These are phyloP conservation scores for Cheilosia pagana DNA, from an alignment of 2,888 invertebrate species.

Conservation along the genomic window DNA sequence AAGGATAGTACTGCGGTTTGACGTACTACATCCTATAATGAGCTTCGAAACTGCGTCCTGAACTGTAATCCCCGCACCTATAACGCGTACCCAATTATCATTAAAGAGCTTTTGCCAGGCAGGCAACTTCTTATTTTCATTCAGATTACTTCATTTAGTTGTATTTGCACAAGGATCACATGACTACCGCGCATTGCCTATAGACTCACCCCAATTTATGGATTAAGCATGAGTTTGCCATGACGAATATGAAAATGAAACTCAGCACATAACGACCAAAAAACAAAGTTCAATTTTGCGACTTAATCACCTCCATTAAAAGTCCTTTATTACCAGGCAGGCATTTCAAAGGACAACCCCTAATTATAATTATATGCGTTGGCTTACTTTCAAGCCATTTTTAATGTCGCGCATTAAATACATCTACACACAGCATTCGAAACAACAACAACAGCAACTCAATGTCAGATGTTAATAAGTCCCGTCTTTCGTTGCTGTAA, in stretches of 20 bases:
- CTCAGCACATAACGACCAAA: neutral
- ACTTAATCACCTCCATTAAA: conserved; percentile 63
- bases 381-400: conserved; percentile 38
- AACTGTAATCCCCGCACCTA: neutral
- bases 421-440: conserved; percentile 7
- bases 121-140: conserved; percentile 1
- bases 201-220: neutral
- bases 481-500: neutral
- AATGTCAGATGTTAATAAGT: conserved; percentile 55
- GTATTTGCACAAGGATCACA: conserved; percentile 8
- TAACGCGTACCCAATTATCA: conserved; percentile 1
- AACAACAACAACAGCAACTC: conserved; percentile 31
- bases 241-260: conserved; percentile 15
- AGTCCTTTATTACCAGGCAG: conserved; percentile 43
- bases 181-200: conserved; percentile 13
- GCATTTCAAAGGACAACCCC: conserved; percentile 52
- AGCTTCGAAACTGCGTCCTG: too few relatives aligned
- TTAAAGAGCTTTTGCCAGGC: neutral
- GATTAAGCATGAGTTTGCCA: conserved; percentile 5
- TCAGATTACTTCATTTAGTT: conserved; percentile 33
- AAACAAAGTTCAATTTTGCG: conserved; percentile 33
- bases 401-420: conserved; percentile 59
- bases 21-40: too few relatives aligned
- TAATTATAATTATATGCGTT: conserved; percentile 65
- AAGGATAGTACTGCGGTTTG: too few relatives aligned